Base-by-base conservation (phyloP, 2,888 invertebrate genomes). In the Dolichopus griseipennis region DNA sequence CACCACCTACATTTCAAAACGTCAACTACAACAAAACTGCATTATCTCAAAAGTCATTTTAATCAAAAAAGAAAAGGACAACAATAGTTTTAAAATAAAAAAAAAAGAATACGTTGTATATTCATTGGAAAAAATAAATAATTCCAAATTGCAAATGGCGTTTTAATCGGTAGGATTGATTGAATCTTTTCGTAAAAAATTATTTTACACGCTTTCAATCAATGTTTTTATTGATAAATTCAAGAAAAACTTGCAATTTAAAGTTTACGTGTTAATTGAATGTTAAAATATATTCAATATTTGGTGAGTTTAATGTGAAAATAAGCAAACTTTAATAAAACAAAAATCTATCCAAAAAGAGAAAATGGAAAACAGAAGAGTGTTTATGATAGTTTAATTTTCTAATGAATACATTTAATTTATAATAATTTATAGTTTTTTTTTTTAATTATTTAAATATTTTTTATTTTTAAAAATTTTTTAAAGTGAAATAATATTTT, bases 61-160 rank as follows among this genome's bases (percentile, higher is more conserved):
- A 8, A 37, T 10, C 8, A 37, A 37, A 4, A 12, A 37, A 37
- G 52, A 52, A 18, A 52, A 15, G 15, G 52, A 52, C 15, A 52
- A n/a, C 37, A 37, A 37, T 10, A 37, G 10, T 12, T 27, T 27
- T 27, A 5, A 27, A 27, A 37, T 7, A 37, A 37, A 5, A 27
- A 27, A 37, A 37, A 37, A 37, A 37, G 37, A 37, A 12, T 37
- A 37, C 37, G 12, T 37, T 5, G 18, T 52, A 12, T 18, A 52
- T 18, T 52, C 12, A 37, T 37, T 52, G 52, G 18, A 52, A 21
- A 66, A 64, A 63, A 66, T 37, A 68, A 20, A 64, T 66, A 68
- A 68, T 63, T 52, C 52, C 52, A 52, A 52, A 76, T 75, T 76
- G 75, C 75, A 76, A 76, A 76, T 76, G 76, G 76, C 75, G 75